Base-by-base conservation (phyloP, 2,113 vertebrate species). In the Ascaphus truei region DNA sequence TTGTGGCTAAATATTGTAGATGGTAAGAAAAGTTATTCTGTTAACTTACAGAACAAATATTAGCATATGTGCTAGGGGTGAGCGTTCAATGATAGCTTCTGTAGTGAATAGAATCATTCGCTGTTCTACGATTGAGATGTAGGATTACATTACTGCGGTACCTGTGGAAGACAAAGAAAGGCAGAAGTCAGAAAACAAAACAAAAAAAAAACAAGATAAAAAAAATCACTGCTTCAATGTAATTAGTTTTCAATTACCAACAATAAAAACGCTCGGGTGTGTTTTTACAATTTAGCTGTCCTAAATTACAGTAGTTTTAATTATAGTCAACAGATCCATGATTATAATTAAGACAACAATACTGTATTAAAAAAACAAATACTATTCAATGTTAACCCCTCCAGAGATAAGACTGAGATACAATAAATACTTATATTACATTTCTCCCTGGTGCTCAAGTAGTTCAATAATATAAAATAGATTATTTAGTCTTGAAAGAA, bases 281-380 rank as follows among this genome's bases (percentile, higher is more conserved):
- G 52, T 59, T 59, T 59, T 34, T 68, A 30, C 55, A 68, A 68
- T 68, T 58, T 59, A 59, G 45, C 43, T 20, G 43, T 59, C 65
- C 43, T 59, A 68, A 50, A 59, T 50, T 68, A n/a, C n/a, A n/a
- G n/a, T n/a, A 59, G 65, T 68, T 68, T 68, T 68, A 68, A 68
- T 68, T 58, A 68, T 68, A 68, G 55, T 59, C 58, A 68, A 68
- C 65, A 58, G 33, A 59, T 68, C 37, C 59, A 29, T 59, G 53
- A 68, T 58, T 68, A 59, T 47, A 68, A 68, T 34, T 34, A 53
- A 51, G 26, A 23, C 47, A 50, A 58, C 39, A 41, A 57, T 47
- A 68, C 39, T 34, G 52, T 34, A 47, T 64, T n/a, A 64, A 52
- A 29, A 64, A 64, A 64, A 52, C 22, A 64, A 45, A 45, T 61